Base-by-base conservation (phyloP, 2,888 invertebrate species). In the Pogonocherus hispidulus region DNA sequence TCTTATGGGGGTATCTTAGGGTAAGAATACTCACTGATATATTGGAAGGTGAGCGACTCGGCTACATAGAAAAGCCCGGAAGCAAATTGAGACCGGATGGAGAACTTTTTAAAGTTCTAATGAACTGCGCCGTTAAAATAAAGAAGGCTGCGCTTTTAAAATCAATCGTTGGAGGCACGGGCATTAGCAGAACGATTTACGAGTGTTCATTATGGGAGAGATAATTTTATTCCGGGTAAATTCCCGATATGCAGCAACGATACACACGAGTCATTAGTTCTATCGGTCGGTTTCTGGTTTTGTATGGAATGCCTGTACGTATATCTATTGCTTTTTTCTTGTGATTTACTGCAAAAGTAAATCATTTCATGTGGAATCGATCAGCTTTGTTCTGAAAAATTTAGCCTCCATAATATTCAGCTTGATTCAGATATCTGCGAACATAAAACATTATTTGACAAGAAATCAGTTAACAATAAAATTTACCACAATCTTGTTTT, bases 181-280 rank as follows among this genome's bases (percentile, higher is more conserved):
- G 71, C 59, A 72, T 74, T 74, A 74, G 70, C 60, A 56, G 27
- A 67, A 54, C 72, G 70, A 74, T 74, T 74, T 74, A 72, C 70
- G 74, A 66, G 55, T 47, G 51, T 54, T 65, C 62, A 72, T 27
- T 27, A 76, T 74, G 71, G 74, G 71, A 70, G 69, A 66, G 57
- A 70, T 66, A 64, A 67, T 76, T 76, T 72, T 73, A 74, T 74
- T 73, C 71, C 72, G 47, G 44, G 32, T 56, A 52, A 20, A 69
- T 47, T 71, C 54, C 62, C 69, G 63, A 63, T 49, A 71, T 73
- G 65, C 69, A 51, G 57, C 73, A 54, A 70, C 70, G 69, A 69
- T 67, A 64, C 59, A 66, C 66, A 73, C 52, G 66, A 63, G 44
- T 69, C 73, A 71, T 71, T 69, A 69, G 73, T 73, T 73, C 69